Base-by-base conservation (phyloP, 2,113 vertebrate genomes). In the Thymallus thymallus region DNA sequence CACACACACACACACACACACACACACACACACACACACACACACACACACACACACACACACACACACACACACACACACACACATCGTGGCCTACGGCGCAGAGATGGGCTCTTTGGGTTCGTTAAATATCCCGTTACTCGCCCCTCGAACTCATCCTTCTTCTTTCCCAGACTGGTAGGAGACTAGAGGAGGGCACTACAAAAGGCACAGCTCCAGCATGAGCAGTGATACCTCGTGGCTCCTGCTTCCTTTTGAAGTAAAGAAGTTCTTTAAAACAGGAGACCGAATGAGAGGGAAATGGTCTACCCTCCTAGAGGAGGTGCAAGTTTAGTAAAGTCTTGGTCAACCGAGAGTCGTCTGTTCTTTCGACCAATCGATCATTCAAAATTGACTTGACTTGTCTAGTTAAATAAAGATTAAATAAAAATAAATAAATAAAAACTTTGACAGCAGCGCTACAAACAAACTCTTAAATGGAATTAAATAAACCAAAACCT, bases 91-190 rank as follows among this genome's bases (percentile, higher is more conserved):
- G 3, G n/a, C 65, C 71, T 45, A 30, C 55, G 35, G 56, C 41
- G 6, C 29, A 58, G 65, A 23, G 55, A 58, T 29, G n/a, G 41
- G 18, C 41, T 41, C 23, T 46, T 26, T 26, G n/a, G 29, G 74
- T 76, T 85, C 80, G 80, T 85, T 86, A 82, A 81, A 80, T 81
- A 82, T 84, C 77, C 77, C 62, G 80, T 90, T 87, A 82, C 82
- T 66, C 45, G 74, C 75, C 70, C 63, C 61, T 79, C 73, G 80
- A 84, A 80, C 51, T 68, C 65, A 72, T 81, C 74, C 71, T 71
- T 80, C 72, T 58, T 76, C 45, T 75, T 56, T 73, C 51, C 29
- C 69, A 13, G 18, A 20, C 66, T 10, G 66, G 22, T 18, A 66
- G 41, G n/a, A 12, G 35, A n/a, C 29, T 5, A 20, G 35, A 16